phyloP scores from a whole-genome alignment of 2,888 invertebrate species.

The Brachyopa scutellaris region DNA sequence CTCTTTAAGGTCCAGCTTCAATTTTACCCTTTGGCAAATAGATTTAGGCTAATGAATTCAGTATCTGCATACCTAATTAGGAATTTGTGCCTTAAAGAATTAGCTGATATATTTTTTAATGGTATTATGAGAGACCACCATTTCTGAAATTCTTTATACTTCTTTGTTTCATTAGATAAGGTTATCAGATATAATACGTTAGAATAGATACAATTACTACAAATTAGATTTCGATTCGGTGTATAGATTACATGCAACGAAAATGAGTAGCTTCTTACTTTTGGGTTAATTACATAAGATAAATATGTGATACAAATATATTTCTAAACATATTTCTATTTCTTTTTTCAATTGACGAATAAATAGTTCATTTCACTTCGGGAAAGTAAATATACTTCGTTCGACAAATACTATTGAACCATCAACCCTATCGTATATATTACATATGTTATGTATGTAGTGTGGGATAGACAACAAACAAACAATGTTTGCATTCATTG shows the following conservation, averaged over 20 bases:
- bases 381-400: too few species aligned
- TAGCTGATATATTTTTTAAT: conserved; percentile 36
- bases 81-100: conserved; percentile 38
- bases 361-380: too few species aligned
- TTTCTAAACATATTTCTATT: too few species aligned
- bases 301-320: too few species aligned
- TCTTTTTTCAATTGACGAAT: too few species aligned
- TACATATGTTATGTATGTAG: not conserved
- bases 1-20: conserved; percentile 34
- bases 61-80: conserved; percentile 63
- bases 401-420: not conserved
- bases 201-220: not conserved
- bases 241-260: too few species aligned
- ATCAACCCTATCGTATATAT: too few species aligned
- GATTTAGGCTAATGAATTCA: conserved; percentile 66
- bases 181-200: not conserved
- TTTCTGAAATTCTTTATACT: conserved; percentile 5
- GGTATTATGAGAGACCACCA: conserved; percentile 31
- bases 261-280: too few species aligned
- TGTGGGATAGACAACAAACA: conserved; percentile 16
- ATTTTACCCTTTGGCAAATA: conserved; percentile 46
- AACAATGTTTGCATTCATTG: conserved; percentile 34
- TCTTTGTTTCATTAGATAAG: not conserved
- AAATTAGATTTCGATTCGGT: too few species aligned
- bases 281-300: too few species aligned